A percentile compares a stretch with the other conserved stretches of the same genome.
phyloP scores from a whole-genome alignment of 2,113 vertebrate species.

The Lontra canadensis region DNA sequence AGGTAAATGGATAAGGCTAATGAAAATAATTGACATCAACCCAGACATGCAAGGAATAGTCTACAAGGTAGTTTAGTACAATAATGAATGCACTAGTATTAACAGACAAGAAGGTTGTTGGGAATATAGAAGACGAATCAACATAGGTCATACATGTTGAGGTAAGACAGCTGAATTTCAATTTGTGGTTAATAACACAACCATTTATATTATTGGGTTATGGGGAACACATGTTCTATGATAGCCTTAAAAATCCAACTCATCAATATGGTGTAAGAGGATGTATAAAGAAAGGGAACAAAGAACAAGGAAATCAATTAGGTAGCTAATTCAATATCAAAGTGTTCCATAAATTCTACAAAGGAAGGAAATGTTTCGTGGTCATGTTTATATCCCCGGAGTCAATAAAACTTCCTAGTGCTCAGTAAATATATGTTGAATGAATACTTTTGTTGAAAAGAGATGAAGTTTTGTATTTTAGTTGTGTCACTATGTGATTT shows the following conservation, averaged over 20 bases:
- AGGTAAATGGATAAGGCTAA: not conserved
- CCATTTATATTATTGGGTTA: not conserved
- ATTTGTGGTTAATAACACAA: not conserved
- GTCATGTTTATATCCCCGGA: not conserved
- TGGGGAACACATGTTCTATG: not conserved
- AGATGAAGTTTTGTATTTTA: not conserved
- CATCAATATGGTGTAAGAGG: not conserved
- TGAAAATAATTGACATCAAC: not conserved
- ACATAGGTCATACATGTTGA: not conserved
- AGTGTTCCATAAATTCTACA: not conserved
- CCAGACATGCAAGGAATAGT: not conserved
- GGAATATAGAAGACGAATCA: not conserved
- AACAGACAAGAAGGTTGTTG: not conserved
- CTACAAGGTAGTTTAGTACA: not conserved
- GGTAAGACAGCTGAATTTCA: not conserved
- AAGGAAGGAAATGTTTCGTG: not conserved
- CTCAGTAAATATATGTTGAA: not conserved
- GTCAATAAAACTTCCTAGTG: not conserved
- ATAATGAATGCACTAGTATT: not conserved
- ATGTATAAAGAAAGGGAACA: not conserved
- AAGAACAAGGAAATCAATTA: not conserved
- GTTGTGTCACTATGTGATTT: not conserved
- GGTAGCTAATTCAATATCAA: not conserved
- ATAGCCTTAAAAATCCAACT: not conserved
- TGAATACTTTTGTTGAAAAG: not conserved